Conservation (phyloP, 2,888 invertebrate species). For the Timema podura region DNA sequence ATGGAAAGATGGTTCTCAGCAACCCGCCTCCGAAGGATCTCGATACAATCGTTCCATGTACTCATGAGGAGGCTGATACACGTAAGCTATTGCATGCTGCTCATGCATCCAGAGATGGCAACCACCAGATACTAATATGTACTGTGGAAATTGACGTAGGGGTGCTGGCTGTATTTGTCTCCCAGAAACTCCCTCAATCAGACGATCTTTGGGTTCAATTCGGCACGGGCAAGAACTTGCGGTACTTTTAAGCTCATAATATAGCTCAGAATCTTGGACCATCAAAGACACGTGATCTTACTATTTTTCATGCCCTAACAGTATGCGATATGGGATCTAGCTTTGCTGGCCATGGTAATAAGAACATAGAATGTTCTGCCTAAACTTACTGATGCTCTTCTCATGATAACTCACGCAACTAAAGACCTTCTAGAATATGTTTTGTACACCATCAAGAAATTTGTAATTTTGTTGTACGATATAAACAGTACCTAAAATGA, state of each 20-base stretch:
- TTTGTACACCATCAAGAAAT: not conserved
- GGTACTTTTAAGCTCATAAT: not conserved
- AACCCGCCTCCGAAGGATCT: not conserved
- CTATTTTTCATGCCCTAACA: constrained; percentile 28
- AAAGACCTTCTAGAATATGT: not conserved
- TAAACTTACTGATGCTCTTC: constrained; percentile 17
- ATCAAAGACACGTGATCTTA: constrained; percentile 24
- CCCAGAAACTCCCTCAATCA: not conserved
- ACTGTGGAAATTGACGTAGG: constrained; percentile 15
- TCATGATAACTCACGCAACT: not conserved
- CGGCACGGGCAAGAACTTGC: constrained; percentile 8
- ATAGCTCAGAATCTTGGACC: not conserved
- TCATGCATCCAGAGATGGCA: not conserved
- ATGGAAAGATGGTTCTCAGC: not conserved
- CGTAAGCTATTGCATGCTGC: constrained; percentile 15
- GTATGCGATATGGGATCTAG: constrained; percentile 27
- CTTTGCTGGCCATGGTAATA: constrained; percentile 26
- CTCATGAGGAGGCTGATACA: constrained; percentile 19
- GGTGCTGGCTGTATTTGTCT: constrained; percentile 20
- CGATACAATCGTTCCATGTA: constrained; percentile 15
- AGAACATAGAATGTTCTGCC: constrained; percentile 20
- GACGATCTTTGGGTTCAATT: not conserved
- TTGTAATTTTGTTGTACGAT: not conserved
- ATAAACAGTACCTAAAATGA: not conserved
- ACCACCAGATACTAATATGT: constrained; percentile 9